Conservation (phyloP, 2,797 vertebrate genomes). For the Sebastes glaucus region DNA sequence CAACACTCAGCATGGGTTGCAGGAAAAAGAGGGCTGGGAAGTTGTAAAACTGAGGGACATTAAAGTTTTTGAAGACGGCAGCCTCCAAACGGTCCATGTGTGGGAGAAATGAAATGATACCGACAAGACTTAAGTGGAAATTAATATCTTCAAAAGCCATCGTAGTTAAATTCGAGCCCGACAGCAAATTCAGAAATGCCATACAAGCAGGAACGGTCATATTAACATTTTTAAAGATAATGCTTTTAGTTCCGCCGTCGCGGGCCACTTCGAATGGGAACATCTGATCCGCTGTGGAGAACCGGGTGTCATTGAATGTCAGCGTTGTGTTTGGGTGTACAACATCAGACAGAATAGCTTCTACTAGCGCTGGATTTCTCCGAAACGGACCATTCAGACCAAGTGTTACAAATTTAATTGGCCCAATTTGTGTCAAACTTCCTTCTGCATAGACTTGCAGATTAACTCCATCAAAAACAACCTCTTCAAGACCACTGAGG, state of each 20-base stretch:
- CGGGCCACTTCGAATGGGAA: neutral
- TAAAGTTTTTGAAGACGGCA: slow-evolving; percentile 38
- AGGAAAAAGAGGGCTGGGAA: slow-evolving; percentile 51
- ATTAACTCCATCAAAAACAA: slow-evolving; percentile 72
- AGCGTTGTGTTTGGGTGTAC: slow-evolving; percentile 59
- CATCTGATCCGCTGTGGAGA: neutral
- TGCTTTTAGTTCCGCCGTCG: slow-evolving; percentile 9
- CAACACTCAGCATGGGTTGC: neutral
- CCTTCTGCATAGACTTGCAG: slow-evolving; percentile 64
- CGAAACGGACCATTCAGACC: neutral
- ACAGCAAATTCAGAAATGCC: neutral
- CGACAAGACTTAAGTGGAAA: slow-evolving; percentile 28
- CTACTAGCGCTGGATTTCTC: neutral
- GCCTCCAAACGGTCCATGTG: slow-evolving; percentile 38
- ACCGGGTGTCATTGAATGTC: slow-evolving; percentile 63
- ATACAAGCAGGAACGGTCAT: slow-evolving; percentile 30
- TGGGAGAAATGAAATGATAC: rapidly evolving
- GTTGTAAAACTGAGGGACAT: slow-evolving; percentile 62
- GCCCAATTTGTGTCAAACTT: slow-evolving; percentile 61
- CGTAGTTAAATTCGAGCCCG: slow-evolving; percentile 29
- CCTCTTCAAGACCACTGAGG: slow-evolving; percentile 65
- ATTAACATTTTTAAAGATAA: slow-evolving; percentile 61
- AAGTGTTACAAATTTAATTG: slow-evolving; percentile 65
- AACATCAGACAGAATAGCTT: slow-evolving; percentile 69
- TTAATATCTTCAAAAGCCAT: slow-evolving; percentile 58